Evolutionary conservation across 2,888 invertebrate species (phyloP).

Genomic region (Mimas tiliae): DNA sequence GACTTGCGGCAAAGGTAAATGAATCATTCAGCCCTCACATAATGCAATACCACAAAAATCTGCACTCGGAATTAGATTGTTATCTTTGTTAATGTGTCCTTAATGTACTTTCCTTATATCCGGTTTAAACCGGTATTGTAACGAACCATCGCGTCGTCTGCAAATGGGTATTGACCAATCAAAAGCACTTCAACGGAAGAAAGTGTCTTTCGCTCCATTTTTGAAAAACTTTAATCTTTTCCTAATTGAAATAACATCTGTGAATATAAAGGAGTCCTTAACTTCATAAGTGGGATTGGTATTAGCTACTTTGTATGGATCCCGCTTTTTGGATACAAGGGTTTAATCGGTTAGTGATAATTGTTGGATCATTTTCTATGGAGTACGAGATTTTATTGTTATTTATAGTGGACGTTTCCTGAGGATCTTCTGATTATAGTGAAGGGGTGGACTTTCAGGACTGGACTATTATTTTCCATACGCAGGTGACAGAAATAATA

Average conservation of each 20-base stretch:
- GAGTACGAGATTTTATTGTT: not conserved
- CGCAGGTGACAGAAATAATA: conserved; percentile 6
- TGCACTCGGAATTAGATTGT: conserved; percentile 75
- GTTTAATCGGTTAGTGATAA: conserved; percentile 36
- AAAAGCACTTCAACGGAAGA: conserved; percentile 47
- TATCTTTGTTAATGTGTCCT: conserved; percentile 67
- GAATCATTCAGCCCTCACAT: conserved; percentile 38
- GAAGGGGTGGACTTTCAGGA: not conserved
- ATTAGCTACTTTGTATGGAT: conserved; percentile 44
- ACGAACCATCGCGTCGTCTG: conserved; percentile 32
- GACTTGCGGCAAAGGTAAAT: conserved; percentile 2
- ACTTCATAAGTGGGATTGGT: conserved; percentile 42
- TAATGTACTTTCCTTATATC: conserved; percentile 58
- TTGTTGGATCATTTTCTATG: conserved; percentile 8
- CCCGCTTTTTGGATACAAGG: conserved; percentile 19
- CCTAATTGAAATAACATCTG: conserved; percentile 34
- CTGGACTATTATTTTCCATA: no score
- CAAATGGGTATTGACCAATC: conserved; percentile 37
- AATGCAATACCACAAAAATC: conserved; percentile 63
- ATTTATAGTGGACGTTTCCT: not conserved
- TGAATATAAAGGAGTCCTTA: conserved; percentile 8
- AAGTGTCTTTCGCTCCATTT: conserved; percentile 44
- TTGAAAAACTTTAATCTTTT: conserved; percentile 40
- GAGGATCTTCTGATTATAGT: not conserved
- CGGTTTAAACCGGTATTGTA: conserved; percentile 48